phyloP scores from a whole-genome alignment of 2,797 vertebrate genomes.

The Apogon hyalosoma region DNA sequence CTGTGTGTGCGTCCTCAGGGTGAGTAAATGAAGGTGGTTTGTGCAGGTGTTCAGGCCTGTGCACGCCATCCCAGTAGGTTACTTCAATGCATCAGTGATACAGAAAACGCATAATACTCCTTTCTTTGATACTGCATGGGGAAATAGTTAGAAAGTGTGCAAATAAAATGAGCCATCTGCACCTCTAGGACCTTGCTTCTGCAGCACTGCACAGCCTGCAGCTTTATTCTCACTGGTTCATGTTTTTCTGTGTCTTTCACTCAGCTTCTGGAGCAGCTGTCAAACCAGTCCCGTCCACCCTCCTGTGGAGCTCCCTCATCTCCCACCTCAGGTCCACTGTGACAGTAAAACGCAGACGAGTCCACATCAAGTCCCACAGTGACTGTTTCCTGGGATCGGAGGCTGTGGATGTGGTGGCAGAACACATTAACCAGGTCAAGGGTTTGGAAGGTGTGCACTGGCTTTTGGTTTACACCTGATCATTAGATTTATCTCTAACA shows the following conservation, averaged over 20 bases:
- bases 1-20: constrained; percentile 69
- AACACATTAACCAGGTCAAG: constrained; percentile 84
- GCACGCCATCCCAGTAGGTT: not conserved
- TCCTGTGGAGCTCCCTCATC: constrained; percentile 90
- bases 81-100: no score
- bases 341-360: constrained; percentile 88
- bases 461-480: not conserved
- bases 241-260: not conserved
- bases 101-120: no score
- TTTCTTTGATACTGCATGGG: no score
- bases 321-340: constrained; percentile 87
- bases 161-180: no score
- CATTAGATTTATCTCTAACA: no score
- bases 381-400: constrained; percentile 93
- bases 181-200: no score
- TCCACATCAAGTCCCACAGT: constrained; percentile 87
- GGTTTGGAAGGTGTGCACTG: constrained; percentile 82
- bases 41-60: constrained; percentile 18
- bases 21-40: constrained; percentile 26
- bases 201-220: no score
- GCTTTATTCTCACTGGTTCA: not conserved
- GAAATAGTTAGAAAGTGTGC: no score
- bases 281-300: constrained; percentile 84
- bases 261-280: constrained; percentile 82
- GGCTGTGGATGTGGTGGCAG: constrained; percentile 89